Evolutionary conservation across 2,888 invertebrate species (phyloP).

Genomic region (Agrotis segetum): DNA sequence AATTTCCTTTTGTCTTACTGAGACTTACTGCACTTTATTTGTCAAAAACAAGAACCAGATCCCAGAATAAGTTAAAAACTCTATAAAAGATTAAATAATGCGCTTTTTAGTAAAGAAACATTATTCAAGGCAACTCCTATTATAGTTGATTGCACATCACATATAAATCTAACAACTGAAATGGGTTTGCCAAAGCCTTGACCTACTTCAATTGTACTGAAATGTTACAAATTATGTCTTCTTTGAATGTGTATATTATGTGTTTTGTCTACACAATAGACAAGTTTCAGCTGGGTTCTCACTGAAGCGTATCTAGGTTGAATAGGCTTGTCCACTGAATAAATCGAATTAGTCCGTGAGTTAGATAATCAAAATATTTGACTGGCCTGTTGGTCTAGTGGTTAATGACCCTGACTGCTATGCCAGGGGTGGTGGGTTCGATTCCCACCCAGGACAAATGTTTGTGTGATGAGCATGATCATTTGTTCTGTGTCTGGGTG

Average conservation of each 20-base stretch:
- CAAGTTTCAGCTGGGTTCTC: slow-evolving; percentile 22
- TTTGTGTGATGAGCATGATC: too few relatives aligned
- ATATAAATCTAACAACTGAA: slow-evolving; percentile 24
- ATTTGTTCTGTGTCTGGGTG: too few relatives aligned
- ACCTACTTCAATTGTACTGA: slow-evolving; percentile 26
- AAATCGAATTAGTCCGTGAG: too few relatives aligned
- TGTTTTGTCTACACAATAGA: slow-evolving; percentile 48
- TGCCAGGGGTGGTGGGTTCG: too few relatives aligned
- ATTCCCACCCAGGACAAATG: too few relatives aligned
- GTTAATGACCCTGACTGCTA: too few relatives aligned
- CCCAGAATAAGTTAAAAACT: too few relatives aligned
- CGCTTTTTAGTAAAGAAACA: background rate
- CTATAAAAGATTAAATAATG: too few relatives aligned
- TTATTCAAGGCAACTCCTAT: slow-evolving; percentile 4
- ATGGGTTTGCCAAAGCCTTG: slow-evolving; percentile 37
- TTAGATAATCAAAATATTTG: too few relatives aligned
- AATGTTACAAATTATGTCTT: slow-evolving; percentile 27
- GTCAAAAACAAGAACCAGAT: too few relatives aligned
- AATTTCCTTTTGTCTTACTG: background rate
- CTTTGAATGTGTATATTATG: slow-evolving; percentile 14
- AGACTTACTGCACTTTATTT: too few relatives aligned
- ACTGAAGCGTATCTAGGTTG: slow-evolving; percentile 2
- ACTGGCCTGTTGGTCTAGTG: too few relatives aligned
- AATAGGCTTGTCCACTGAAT: background rate
- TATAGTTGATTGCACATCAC: slow-evolving; percentile 19